Evolutionary conservation across 2,113 vertebrate genomes (phyloP).

Genomic region (Fregata magnificens): DNA sequence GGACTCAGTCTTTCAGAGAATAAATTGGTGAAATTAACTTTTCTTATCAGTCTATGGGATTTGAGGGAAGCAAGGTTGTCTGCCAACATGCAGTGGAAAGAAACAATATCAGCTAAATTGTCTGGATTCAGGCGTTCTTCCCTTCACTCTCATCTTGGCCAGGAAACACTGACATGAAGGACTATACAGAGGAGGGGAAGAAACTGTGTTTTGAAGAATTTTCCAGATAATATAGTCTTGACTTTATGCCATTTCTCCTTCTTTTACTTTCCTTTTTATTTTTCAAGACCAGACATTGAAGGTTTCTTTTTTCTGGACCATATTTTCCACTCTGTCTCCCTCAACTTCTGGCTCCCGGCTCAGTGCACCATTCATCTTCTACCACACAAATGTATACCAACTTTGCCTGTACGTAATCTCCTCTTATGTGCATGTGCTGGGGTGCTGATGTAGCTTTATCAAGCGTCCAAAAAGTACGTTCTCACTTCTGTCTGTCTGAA

Average conservation of each 20-base stretch:
- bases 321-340: background rate
- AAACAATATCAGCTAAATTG: conserved; percentile 42
- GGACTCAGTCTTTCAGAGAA: conserved; percentile 50
- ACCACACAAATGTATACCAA: fast-evolving
- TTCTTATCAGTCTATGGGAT: conserved; percentile 65
- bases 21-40: conserved; percentile 66
- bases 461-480: background rate
- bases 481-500: background rate
- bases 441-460: background rate
- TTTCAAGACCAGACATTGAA: background rate
- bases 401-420: background rate
- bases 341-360: background rate
- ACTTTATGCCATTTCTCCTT: background rate
- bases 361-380: background rate
- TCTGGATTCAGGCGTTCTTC: conserved; percentile 21
- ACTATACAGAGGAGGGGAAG: background rate
- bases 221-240: background rate
- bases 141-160: background rate
- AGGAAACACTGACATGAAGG: conserved; percentile 14
- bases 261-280: conserved; percentile 22
- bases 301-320: background rate
- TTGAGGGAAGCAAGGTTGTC: conserved; percentile 48
- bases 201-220: conserved; percentile 18
- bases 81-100: conserved; percentile 42
- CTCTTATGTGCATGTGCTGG: fast-evolving